These are phyloP conservation scores for Cheirogaleus medius DNA, from an alignment of 2,113 vertebrate genomes.

Conservation along the genomic window DNA sequence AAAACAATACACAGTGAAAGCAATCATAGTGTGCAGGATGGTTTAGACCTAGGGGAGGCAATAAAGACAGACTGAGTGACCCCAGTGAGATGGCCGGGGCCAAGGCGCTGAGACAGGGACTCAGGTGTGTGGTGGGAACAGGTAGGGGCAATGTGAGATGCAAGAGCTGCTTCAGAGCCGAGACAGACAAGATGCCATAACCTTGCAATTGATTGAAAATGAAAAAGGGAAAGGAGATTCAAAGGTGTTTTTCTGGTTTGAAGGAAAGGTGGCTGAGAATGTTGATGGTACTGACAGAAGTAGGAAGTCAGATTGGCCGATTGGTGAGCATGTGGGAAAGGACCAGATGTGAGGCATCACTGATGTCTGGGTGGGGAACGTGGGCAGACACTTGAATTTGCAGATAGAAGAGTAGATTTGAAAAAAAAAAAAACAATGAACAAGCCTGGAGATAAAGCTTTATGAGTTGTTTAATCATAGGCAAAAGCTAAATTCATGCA, in stretches of 20 bases:
- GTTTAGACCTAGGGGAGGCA: rapidly evolving
- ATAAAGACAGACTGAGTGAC: not conserved
- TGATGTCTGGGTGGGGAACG: rapidly evolving
- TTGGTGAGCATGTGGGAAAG: not conserved
- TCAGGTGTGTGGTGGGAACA: too few relatives aligned
- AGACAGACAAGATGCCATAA: not conserved
- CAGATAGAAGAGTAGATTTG: not conserved
- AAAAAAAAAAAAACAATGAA: not conserved
- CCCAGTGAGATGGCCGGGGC: too few relatives aligned
- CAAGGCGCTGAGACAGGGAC: rapidly evolving
- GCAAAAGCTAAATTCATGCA: not conserved
- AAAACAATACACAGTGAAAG: not conserved
- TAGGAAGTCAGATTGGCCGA: rapidly evolving
- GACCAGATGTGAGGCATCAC: rapidly evolving
- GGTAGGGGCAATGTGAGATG: rapidly evolving
- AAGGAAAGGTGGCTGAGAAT: not conserved
- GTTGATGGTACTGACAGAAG: rapidly evolving
- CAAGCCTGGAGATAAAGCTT: not conserved
- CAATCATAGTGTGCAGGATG: rapidly evolving
- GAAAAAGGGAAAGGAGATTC: not conserved
- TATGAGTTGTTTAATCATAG: not conserved
- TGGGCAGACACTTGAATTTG: not conserved
- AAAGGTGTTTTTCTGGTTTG: too few relatives aligned
- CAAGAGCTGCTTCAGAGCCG: not conserved
- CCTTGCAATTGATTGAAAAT: not conserved